Percentiles rank a stretch among this genome's conserved stretches.
Evolutionary conservation across 2,113 vertebrate genomes (phyloP).

Genomic region (Nanorana parkeri): DNA sequence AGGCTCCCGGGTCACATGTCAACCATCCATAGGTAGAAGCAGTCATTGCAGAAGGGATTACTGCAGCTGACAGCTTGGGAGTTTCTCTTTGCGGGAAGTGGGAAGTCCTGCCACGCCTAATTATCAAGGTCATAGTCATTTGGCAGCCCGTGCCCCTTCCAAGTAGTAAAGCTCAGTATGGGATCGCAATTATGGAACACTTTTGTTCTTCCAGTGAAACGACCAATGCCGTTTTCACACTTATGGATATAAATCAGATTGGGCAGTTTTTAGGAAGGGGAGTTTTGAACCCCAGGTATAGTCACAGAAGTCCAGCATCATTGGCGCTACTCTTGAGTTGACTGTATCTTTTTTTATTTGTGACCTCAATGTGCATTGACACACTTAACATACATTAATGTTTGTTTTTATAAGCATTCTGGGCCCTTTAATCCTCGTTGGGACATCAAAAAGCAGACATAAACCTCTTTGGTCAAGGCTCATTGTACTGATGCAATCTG

Average conservation of each 20-base stretch:
- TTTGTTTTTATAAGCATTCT: no score
- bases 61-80: conserved; percentile 32
- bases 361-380: no score
- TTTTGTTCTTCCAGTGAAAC: neutral
- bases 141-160: neutral
- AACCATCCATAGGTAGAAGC: neutral
- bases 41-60: conserved; percentile 9
- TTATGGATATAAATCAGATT: neutral
- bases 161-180: conserved; percentile 16
- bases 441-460: no score
- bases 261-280: neutral
- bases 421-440: no score
- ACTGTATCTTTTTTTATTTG: no score
- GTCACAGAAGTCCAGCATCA: no score
- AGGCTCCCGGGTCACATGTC: neutral
- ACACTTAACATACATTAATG: no score
- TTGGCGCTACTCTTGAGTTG: no score
- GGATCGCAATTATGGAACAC: conserved; percentile 9
- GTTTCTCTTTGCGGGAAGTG: neutral
- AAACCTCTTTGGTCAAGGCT: no score
- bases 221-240: neutral
- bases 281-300: no score
- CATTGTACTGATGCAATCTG: no score
- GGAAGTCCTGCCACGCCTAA: conserved; percentile 40
- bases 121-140: conserved; percentile 41